Evolutionary conservation across 2,797 vertebrate genomes (phyloP).

Genomic region (Phrynocephalus forsythii): DNA sequence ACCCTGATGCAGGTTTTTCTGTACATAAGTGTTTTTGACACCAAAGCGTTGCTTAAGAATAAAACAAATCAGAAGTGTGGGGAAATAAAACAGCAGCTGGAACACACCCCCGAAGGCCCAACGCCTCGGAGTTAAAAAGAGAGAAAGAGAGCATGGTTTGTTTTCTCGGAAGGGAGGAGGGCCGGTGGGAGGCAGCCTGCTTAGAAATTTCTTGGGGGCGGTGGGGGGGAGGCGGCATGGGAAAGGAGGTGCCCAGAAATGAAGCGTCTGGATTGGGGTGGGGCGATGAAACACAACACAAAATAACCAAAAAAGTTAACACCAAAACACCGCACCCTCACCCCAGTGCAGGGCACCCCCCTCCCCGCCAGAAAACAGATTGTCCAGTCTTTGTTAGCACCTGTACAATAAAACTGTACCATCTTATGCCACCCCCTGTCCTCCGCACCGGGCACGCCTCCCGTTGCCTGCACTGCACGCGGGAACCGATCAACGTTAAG

Average conservation of each 20-base stretch:
- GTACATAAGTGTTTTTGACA: conserved; percentile 84
- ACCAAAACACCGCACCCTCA: conserved; percentile 56
- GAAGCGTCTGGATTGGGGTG: conserved; percentile 63
- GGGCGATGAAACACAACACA: conserved; percentile 75
- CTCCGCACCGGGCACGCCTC: conserved; percentile 49
- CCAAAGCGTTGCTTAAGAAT: conserved; percentile 79
- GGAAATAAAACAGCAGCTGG: conserved; percentile 75
- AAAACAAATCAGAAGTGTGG: conserved; percentile 72
- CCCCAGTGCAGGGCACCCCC: conserved; percentile 48
- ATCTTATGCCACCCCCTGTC: conserved; percentile 59
- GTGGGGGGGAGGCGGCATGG: background rate
- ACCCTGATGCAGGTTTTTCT: conserved; percentile 78
- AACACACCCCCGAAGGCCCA: conserved; percentile 77
- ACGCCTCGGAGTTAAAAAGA: conserved; percentile 71
- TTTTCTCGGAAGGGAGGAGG: conserved; percentile 47
- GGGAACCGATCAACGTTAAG: conserved; percentile 4
- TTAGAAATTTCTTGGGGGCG: background rate
- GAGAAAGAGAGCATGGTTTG: background rate
- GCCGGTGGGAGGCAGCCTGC: background rate
- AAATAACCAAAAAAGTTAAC: conserved; percentile 68
- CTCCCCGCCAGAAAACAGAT: conserved; percentile 63
- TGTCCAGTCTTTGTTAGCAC: conserved; percentile 89
- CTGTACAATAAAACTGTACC: conserved; percentile 99
- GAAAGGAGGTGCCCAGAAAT: background rate
- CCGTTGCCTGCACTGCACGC: background rate